phyloP scores from a whole-genome alignment of 35 echinoderm and acorn worm species.

The Acanthaster planci region DNA sequence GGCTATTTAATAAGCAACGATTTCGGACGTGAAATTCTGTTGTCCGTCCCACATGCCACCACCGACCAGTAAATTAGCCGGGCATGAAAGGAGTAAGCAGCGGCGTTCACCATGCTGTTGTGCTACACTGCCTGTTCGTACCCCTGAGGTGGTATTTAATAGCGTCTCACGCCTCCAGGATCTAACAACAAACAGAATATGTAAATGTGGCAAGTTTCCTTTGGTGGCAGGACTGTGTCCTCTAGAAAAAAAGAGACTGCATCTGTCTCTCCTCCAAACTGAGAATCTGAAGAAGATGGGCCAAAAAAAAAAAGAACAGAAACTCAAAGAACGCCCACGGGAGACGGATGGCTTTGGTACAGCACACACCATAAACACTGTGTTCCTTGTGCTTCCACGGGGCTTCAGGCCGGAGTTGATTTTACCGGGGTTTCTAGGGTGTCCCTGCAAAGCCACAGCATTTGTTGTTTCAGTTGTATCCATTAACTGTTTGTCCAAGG shows the following conservation, averaged over 20 bases:
- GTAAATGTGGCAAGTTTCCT: constrained; percentile 6
- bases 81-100: not conserved
- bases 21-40: not conserved
- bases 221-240: not conserved
- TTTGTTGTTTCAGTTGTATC: constrained; percentile 34
- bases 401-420: constrained; percentile 16
- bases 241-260: no score
- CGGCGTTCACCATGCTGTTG: not conserved
- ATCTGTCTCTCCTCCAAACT: no score
- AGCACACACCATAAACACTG: not conserved
- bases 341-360: no score
- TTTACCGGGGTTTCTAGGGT: constrained; percentile 18
- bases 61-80: constrained; percentile 14
- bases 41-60: constrained; percentile 9
- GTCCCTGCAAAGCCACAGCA: constrained; percentile 19
- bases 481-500: constrained; percentile 33
- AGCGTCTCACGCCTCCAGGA: not conserved
- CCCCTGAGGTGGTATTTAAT: constrained; percentile 17
- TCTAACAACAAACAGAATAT: constrained; percentile 8
- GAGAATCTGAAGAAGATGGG: no score
- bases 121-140: not conserved
- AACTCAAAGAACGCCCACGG: no score
- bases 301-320: no score
- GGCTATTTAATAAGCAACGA: constrained; percentile 31
- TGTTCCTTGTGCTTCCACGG: not conserved